Evolutionary conservation across 2,113 vertebrate species (phyloP), one percentile per base, ranked within the genome.

Genomic region (Polypterus bichir): DNA sequence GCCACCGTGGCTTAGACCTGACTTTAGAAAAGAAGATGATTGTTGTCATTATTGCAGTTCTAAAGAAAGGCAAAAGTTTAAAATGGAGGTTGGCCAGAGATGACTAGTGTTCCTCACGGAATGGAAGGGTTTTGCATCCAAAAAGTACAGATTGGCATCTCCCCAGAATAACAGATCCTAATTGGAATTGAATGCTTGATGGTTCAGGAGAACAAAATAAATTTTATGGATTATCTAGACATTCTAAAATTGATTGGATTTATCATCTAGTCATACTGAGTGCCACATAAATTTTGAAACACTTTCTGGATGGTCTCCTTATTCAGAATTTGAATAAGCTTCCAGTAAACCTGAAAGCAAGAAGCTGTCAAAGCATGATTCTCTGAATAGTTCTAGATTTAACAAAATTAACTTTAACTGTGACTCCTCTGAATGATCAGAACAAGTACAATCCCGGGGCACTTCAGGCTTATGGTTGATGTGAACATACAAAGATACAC

Each of bases 141-240:
- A 79, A 81, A 0, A 88, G 85, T 75, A 65, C 77, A 1, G 87
- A 88, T 48, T 75, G 71, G 52, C 68, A 82, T 48, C 79, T 79
- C 27, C 77, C 83, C 59, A 78, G 83, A 75, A 82, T 84, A 63
- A 87, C 86, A 7, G 76, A 82, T 58, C 84, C 87, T 3, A 90
- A 92, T 59, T 78, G 84, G 3, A 91, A 89, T 45, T 83, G 85
- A 56, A 81, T 89, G 61, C 88, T 88, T 69, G 81, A 70, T 5
- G 80, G 82, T 10, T 67, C 84, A n/a, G 79, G 83, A 74, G 88
- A 90, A 73, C 85, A 86, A 46, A 80, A 87, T 1, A 70, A 79
- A 56, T 72, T 55, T 0, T 77, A 84, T 3, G 74, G 68, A 0
- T 54, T 65, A 10, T 49, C 66, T 0, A 67, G 73, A 1, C 44